phyloP scores from a whole-genome alignment of 2,888 invertebrate genomes.

The Napeogenes sylphis region DNA sequence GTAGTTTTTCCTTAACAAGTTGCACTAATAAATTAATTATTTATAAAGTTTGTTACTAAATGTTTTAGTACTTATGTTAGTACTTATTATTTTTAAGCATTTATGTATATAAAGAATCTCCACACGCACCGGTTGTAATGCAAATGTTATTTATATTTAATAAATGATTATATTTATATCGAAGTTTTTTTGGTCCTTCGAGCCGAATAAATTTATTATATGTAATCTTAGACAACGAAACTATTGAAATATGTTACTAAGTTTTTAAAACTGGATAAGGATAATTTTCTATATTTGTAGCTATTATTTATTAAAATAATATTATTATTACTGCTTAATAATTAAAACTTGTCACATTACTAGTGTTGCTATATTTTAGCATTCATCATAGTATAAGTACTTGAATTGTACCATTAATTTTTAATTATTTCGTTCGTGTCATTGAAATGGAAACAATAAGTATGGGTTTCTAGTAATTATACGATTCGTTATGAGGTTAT shows the following conservation, averaged over 20 bases:
- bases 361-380: too few relatives aligned
- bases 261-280: background rate
- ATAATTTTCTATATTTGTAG: too few relatives aligned
- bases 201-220: constrained; percentile 1
- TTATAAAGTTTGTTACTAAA: constrained; percentile 3
- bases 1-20: too few relatives aligned
- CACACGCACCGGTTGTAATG: constrained; percentile 52
- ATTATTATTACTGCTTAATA: too few relatives aligned
- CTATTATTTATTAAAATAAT: too few relatives aligned
- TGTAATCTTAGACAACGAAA: background rate
- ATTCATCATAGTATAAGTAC: too few relatives aligned
- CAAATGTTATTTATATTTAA: constrained; percentile 39
- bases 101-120: constrained; percentile 48
- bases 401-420: background rate
- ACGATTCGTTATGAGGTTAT: constrained; percentile 13
- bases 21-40: background rate
- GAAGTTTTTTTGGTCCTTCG: constrained; percentile 30
- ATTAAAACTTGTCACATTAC: too few relatives aligned
- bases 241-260: background rate
- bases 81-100: constrained; percentile 37
- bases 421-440: background rate
- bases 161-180: constrained; percentile 36
- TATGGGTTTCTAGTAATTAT: constrained; percentile 14
- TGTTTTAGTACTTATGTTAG: constrained; percentile 12
- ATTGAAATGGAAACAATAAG: constrained; percentile 8